Base-by-base conservation (phyloP, 2,113 vertebrate species). In the Noctilio leporinus region DNA sequence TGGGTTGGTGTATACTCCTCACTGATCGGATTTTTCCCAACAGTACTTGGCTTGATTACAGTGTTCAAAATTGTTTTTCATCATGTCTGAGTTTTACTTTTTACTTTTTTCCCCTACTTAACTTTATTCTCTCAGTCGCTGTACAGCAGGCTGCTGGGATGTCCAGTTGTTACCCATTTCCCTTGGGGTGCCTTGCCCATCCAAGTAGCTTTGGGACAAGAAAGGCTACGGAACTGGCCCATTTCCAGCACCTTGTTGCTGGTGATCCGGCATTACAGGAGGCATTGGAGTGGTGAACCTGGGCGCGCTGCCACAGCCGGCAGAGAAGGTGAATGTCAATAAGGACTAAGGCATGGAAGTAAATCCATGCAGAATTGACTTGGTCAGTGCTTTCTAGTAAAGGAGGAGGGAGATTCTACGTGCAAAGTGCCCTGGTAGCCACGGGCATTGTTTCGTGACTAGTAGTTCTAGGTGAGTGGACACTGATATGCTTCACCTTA, bases 21-120 rank as follows among this genome's bases (percentile, higher is more conserved):
- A 96, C 91, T 97, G 96, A 96, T 94, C 96, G 92, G 87, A 94
- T 97, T 95, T 97, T 97, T 95, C 90, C 92, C 96, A 97, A 96
- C 84, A 96, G 96, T 95, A 96, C 92, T 94, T 97, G 97, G 97
- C 95, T 93, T 93, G 81, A 86, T 97, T 94, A 96, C 84, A 97
- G 81, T 89, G 76, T 92, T 97, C 95, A 86, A 75, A 97, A 96
- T 96, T 92, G 47, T 83, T 94, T 95, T 96, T 90, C 57, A 84
- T 20, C 20, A 16, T 89, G 81, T 92, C 92, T 95, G 77, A 30
- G 4, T 59, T 78, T 93, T 83, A 81, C 84, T 64, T 70, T 47
- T n/a, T n/a, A n/a, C n/a, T n/a, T n/a, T 91, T 64, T 53, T 1
- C 45, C 49, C 64, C 53, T 92, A 57, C 43, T 81, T 3, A 4